Conservation (phyloP, 2,888 invertebrate species). For the Abscondita cerata region DNA sequence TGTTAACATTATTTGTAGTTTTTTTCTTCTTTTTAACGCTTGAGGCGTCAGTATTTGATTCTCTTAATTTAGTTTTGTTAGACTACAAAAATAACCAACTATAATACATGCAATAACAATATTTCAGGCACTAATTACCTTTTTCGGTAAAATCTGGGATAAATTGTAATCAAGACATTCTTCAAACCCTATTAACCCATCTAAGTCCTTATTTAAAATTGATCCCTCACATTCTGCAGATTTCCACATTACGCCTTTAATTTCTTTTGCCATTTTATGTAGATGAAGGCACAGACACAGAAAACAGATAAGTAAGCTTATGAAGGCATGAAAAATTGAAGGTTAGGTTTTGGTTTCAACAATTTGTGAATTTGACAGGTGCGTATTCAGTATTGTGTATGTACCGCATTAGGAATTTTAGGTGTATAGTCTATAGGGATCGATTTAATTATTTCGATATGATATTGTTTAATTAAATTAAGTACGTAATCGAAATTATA, state of each 20-base stretch:
- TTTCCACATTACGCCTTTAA: slow-evolving; percentile 61
- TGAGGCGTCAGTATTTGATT: not conserved
- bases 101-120: no score
- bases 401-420: no score
- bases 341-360: no score
- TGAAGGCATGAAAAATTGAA: no score
- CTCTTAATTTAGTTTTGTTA: not conserved
- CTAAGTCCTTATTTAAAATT: slow-evolving; percentile 60
- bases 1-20: not conserved
- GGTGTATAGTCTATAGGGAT: no score
- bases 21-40: not conserved
- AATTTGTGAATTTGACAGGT: no score
- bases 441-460: no score
- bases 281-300: no score
- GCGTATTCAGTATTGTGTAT: no score
- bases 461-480: no score
- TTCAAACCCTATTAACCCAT: slow-evolving; percentile 79
- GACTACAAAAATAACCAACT: not conserved
- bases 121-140: slow-evolving; percentile 40
- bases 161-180: slow-evolving; percentile 76
- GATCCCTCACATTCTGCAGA: slow-evolving; percentile 69
- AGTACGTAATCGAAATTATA: no score
- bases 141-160: slow-evolving; percentile 57
- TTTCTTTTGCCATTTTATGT: slow-evolving; percentile 20
- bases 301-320: no score